Evolutionary conservation across 1,140 invertebrate genomes (phyloP), one percentile per base, ranked within the genome.

Genomic region (Lordiphosa clarofinis): DNA sequence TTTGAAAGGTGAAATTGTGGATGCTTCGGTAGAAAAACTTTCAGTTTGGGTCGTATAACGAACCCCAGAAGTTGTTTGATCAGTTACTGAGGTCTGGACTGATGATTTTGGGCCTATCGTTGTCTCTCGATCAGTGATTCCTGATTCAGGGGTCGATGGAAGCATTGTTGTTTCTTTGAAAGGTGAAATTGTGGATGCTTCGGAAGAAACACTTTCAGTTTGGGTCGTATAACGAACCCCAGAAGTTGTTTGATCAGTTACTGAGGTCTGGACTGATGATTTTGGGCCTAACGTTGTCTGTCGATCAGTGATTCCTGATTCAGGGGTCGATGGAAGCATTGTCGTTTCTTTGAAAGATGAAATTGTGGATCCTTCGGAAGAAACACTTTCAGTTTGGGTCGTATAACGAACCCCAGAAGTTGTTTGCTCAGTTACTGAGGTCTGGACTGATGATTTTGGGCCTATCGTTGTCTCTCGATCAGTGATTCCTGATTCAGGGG

Each of bases 391-490:
- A 11, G 37, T 52, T 33, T 8, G 9, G 28, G 5, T n/a, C 1
- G 49, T 33, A 21, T 24, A 8, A 4, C 8, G 4, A 33, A 6
- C 12, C 21, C 12, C n/a, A 12, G 9, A 7, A 2, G n/a, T 36
- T 1, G 40, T 12, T 10, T 31, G 0, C 8, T 31, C 28, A 6
- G n/a, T 24, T 5, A 5, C 4, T 1, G 4, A 5, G 5, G 21
- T 24, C 4, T 4, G 21, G 21, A 24, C 21, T 24, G 21, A 4
- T 6, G 21, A 8, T 10, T 55, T 7, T 31, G 28, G 28, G 7
- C 28, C 7, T 1, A 0, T 42, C 1, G 56, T 56, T 15, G 56
- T 56, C 56, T 7, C 53, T 59, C 28, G 28, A 8, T 31, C 28
- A 8, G 7, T 31, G 6, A 31, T 31, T 31, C 28, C 1, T 3